Evolutionary conservation across 1,140 invertebrate species (phyloP).

Genomic region (Pemphigus obesinymphae): DNA sequence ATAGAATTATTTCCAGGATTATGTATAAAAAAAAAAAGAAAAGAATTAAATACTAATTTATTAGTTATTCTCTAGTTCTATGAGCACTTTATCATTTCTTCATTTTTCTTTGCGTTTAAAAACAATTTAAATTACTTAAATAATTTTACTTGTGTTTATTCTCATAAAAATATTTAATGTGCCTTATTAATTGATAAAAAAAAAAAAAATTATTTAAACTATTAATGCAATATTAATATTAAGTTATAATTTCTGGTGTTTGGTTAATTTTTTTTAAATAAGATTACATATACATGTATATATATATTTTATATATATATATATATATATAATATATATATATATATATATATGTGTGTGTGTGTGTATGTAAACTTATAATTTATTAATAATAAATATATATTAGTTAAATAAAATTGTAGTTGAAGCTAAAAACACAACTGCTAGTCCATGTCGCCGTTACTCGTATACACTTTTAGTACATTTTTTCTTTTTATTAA

Average conservation of each 20-base stretch:
- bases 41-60: background rate
- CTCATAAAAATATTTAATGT: background rate
- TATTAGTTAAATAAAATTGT: background rate
- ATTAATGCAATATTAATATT: slow-evolving; percentile 25
- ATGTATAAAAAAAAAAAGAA: background rate
- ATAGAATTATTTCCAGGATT: background rate
- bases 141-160: slow-evolving; percentile 8
- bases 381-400: too few relatives aligned
- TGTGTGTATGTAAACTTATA: too few relatives aligned
- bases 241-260: slow-evolving; percentile 24
- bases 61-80: background rate
- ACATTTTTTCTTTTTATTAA: slow-evolving; percentile 26
- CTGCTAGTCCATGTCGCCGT: slow-evolving; percentile 40
- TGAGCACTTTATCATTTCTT: background rate
- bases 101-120: background rate
- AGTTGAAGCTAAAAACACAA: slow-evolving; percentile 38
- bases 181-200: slow-evolving; percentile 35
- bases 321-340: background rate
- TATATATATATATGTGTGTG: too few relatives aligned
- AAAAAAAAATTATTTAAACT: slow-evolving; percentile 26
- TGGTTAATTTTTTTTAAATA: background rate
- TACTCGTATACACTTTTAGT: slow-evolving; percentile 11
- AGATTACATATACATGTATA: background rate
- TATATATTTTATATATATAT: slow-evolving; percentile 13
- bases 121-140: slow-evolving; percentile 3